Conservation (phyloP, 2,888 invertebrate genomes). For the Leucophenga montana region DNA sequence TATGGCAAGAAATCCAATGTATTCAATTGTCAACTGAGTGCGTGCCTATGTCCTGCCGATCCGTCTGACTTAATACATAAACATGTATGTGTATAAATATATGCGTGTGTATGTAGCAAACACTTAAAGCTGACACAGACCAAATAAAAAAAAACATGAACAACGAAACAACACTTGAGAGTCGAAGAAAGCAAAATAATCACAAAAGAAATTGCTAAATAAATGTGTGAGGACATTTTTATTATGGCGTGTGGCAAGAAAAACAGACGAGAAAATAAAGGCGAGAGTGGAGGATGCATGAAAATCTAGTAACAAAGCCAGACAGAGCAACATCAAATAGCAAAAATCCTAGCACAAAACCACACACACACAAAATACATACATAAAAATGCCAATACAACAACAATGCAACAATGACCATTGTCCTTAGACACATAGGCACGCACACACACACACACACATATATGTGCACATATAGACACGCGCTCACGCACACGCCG, state of each 20-base stretch:
- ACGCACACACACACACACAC: not conserved
- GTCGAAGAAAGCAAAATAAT: slow-evolving; percentile 50
- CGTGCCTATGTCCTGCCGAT: not conserved
- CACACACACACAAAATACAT: slow-evolving; percentile 6
- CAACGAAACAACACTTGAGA: slow-evolving; percentile 10
- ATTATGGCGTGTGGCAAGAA: slow-evolving; percentile 54
- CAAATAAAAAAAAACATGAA: slow-evolving; percentile 33
- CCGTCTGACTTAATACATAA: not conserved
- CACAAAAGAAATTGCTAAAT: slow-evolving; percentile 66
- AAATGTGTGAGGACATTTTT: slow-evolving; percentile 67
- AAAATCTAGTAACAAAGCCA: not conserved
- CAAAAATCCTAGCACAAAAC: slow-evolving; percentile 13
- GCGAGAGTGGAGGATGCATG: not conserved
- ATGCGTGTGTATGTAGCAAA: slow-evolving; percentile 32
- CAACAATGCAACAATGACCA: slow-evolving; percentile 16
- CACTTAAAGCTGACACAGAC: slow-evolving; percentile 56
- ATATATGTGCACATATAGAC: not conserved
- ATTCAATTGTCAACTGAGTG: slow-evolving; percentile 44
- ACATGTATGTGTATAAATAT: slow-evolving; percentile 25
- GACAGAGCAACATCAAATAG: slow-evolving; percentile 7
- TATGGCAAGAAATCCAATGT: slow-evolving; percentile 42
- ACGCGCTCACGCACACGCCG: not conserved
- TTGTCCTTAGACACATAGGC: slow-evolving; percentile 16
- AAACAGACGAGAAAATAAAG: slow-evolving; percentile 30
- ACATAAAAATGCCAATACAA: not conserved